These are phyloP conservation scores for Anas bahamensis DNA, from an alignment of 2,797 vertebrate species.

Conservation along the genomic window DNA sequence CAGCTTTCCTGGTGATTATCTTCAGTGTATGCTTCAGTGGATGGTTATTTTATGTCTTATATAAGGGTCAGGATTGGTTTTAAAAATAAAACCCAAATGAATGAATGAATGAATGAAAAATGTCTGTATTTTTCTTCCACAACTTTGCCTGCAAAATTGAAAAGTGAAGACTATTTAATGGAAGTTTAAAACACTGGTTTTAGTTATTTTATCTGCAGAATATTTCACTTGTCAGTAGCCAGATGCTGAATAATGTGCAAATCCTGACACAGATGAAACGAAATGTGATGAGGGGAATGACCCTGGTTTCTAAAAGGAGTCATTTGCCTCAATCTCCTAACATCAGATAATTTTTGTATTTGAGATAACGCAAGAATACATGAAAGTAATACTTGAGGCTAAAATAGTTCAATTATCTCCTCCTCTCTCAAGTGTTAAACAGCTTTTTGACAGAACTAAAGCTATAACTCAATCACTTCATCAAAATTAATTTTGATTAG, in stretches of 20 bases:
- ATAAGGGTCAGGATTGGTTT: background rate
- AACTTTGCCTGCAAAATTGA: background rate
- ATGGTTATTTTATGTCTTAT: background rate
- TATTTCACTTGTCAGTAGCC: background rate
- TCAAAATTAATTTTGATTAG: background rate
- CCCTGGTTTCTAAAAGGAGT: conserved; percentile 29
- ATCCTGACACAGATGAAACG: background rate
- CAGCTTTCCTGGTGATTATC: background rate
- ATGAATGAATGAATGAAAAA: background rate
- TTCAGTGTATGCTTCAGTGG: background rate
- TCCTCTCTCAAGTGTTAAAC: background rate
- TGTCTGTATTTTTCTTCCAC: background rate
- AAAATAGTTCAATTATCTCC: conserved; percentile 36
- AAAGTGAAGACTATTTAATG: background rate
- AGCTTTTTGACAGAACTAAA: background rate
- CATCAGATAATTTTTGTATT: conserved; percentile 20
- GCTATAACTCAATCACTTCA: background rate
- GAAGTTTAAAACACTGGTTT: background rate
- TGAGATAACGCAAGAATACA: conserved; percentile 19
- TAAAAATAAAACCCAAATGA: background rate
- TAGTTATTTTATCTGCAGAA: background rate
- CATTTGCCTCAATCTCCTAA: conserved; percentile 32
- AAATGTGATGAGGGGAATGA: background rate
- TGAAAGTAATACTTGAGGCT: conserved; percentile 40
- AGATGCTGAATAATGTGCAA: conserved; percentile 19